Conservation (phyloP, 2,113 vertebrate genomes). For the Mungos mungo region DNA sequence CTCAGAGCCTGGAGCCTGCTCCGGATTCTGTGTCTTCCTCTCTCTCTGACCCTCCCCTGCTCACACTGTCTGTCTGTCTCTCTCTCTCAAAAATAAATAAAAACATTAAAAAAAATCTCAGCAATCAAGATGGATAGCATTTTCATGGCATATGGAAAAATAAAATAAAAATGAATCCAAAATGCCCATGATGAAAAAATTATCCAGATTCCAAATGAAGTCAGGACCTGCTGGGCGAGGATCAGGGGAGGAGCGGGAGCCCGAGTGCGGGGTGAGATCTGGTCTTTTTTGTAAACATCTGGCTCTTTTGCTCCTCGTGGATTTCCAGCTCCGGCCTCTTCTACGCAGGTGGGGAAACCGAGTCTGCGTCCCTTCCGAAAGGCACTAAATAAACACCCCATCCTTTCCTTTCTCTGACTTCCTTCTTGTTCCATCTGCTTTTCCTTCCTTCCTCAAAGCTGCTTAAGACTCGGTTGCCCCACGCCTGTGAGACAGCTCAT, state of each 20-base stretch:
- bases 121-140: not conserved
- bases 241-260: rapidly evolving
- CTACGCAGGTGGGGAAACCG: not conserved
- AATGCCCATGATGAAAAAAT: not conserved
- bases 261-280: rapidly evolving
- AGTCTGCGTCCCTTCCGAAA: not conserved
- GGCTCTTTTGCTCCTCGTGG: rapidly evolving
- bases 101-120: not conserved
- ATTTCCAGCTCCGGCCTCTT: not conserved
- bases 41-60: no score
- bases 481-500: rapidly evolving
- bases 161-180: not conserved
- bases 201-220: not conserved
- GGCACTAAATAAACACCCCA: rapidly evolving
- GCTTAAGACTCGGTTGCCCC: not conserved
- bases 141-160: not conserved
- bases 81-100: no score
- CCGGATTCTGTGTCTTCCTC: no score
- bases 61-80: no score
- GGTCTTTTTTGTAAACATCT: not conserved
- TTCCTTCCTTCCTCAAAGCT: not conserved
- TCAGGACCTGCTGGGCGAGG: rapidly evolving
- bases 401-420: not conserved
- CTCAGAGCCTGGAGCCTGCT: no score
- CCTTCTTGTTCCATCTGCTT: not conserved